phyloP scores from a whole-genome alignment of 2,888 invertebrate genomes.

The Sycophila texana region DNA sequence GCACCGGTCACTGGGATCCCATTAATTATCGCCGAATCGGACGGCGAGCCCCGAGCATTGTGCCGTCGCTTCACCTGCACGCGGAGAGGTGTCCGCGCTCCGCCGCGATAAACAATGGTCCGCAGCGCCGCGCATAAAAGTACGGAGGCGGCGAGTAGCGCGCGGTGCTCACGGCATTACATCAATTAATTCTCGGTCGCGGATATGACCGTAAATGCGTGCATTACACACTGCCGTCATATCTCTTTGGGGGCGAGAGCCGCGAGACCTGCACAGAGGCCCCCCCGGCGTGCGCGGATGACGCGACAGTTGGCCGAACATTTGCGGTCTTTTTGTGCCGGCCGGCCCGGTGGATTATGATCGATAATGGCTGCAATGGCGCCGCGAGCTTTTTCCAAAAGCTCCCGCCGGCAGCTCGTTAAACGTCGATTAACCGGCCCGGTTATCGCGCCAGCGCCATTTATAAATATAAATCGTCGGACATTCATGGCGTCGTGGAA shows the following conservation, averaged over 20 bases:
- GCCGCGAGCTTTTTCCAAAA: constrained; percentile 9
- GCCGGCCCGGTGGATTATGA: constrained; percentile 14
- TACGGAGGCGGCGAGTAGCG: constrained; percentile 3
- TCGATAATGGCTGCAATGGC: constrained; percentile 15
- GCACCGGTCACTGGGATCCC: constrained; percentile 32
- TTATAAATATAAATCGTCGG: constrained; percentile 22
- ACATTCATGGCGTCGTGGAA: no score
- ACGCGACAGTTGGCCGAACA: constrained; percentile 52
- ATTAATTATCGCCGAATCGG: constrained; percentile 47
- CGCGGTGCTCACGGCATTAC: constrained; percentile 12
- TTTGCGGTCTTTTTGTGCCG: constrained; percentile 45
- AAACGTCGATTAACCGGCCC: not conserved
- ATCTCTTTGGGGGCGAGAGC: not conserved
- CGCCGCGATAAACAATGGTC: constrained; percentile 17
- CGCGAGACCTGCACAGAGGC: no score
- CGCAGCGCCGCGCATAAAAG: constrained; percentile 17
- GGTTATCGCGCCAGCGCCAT: not conserved
- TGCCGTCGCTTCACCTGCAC: not conserved
- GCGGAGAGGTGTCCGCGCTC: not conserved
- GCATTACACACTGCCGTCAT: not conserved
- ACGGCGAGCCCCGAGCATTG: not conserved
- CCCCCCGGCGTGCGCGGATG: not conserved
- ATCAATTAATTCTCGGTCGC: constrained; percentile 45
- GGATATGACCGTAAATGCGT: not conserved
- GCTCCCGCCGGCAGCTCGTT: not conserved